These are phyloP conservation scores for Caenorhabditis remanei DNA, from an alignment of 1,140 invertebrate species.

Conservation along the genomic window DNA sequence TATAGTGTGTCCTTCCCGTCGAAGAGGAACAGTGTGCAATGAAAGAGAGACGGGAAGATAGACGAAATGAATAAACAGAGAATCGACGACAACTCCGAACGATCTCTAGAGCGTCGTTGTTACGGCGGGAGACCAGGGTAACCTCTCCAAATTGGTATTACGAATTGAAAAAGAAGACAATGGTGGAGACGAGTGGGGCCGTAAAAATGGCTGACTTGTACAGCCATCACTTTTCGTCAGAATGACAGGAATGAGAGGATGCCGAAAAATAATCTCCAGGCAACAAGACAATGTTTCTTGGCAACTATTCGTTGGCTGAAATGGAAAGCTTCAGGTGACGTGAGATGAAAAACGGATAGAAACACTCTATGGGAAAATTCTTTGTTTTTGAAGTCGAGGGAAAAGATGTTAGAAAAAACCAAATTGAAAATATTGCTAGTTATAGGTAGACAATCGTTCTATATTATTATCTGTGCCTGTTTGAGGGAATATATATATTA, in stretches of 20 bases:
- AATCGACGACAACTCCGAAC: background rate
- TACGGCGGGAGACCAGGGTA: background rate
- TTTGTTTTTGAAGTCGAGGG: no score
- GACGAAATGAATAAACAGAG: conserved; percentile 51
- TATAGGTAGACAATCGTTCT: no score
- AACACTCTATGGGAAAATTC: background rate
- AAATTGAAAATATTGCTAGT: no score
- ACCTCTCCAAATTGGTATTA: conserved; percentile 16
- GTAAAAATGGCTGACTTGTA: conserved; percentile 8
- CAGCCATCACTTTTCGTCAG: conserved; percentile 4
- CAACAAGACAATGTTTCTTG: background rate
- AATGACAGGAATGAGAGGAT: background rate
- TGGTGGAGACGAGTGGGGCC: background rate
- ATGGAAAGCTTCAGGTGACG: background rate
- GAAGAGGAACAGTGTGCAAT: conserved; percentile 12
- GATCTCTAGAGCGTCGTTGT: background rate
- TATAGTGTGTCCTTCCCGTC: conserved; percentile 4
- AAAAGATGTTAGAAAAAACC: no score
- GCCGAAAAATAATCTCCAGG: background rate
- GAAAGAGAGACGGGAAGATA: conserved; percentile 10
- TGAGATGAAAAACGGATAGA: background rate
- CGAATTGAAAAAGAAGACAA: background rate
- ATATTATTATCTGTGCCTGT: no score
- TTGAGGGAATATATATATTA: no score
- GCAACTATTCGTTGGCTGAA: background rate